Evolutionary conservation across 2,113 vertebrate species (phyloP).

Genomic region (Peromyscus leucopus): DNA sequence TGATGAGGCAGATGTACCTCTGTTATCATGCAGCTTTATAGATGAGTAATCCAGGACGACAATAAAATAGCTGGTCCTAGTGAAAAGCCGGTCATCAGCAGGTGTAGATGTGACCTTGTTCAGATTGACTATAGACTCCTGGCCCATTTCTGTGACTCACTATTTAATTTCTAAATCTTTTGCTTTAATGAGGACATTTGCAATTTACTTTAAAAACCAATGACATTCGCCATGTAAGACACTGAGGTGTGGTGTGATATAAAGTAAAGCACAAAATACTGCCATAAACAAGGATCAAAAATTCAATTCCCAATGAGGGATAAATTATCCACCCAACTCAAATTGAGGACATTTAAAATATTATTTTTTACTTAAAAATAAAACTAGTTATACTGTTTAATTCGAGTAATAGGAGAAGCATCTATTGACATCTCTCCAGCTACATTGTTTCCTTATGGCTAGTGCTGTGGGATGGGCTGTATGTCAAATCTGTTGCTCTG

Average conservation of each 20-base stretch:
- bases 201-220: constrained; percentile 10
- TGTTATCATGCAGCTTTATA: background rate
- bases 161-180: background rate
- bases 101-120: background rate
- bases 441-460: constrained; percentile 30
- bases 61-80: background rate
- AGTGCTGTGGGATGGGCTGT: no score
- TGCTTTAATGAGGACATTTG: background rate
- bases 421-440: background rate
- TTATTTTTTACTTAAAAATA: constrained; percentile 26
- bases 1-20: background rate
- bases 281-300: background rate
- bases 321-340: background rate
- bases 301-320: background rate
- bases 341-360: background rate
- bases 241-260: background rate
- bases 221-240: background rate
- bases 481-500: no score
- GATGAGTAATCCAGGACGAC: background rate
- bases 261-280: background rate
- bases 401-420: background rate
- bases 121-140: background rate
- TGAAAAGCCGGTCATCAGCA: background rate
- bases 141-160: background rate
- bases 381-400: background rate